Base-by-base conservation (phyloP, 30 jellyfish, hydroid and myxozoan species). In the Mastigias papua region DNA sequence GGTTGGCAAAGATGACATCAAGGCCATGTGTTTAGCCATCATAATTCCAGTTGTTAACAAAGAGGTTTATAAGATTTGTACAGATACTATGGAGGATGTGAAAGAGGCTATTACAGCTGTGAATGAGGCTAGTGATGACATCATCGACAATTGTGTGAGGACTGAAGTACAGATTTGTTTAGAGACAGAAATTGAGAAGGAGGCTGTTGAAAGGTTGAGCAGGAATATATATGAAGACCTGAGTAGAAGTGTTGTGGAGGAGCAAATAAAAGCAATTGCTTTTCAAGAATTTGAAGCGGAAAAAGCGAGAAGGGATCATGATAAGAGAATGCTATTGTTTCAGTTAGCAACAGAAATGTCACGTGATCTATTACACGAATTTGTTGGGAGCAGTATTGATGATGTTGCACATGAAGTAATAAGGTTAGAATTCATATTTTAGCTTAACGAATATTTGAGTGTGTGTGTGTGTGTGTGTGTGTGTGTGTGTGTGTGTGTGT, bases 271-370 rank as follows among this genome's bases (percentile, higher is more conserved):
- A 48, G 37, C 57, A 10, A 58, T 78, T 78, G 67, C 31, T 25
- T 29, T 42, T 0, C 67, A 34, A 22, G 79, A 54, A 50, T 63
- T 54, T 78, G 67, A 26, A 5, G 66, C 46, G 30, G 78, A 51
- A 58, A 58, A n/a, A 61, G 32, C 29, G 22, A 54, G 49, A 13
- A 42, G 60, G 27, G 76, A 57, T n/a, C 84, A 84, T 8, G 87
- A 58, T 1, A 71, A 61, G 61, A 61, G 86, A 22, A 84, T 84
- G 93, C 46, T 22, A 31, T 19, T 69, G 34, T 69, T 84, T 70
- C 86, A 84, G 8, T 61, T 60, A 28, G 75, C 93, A 31, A 69
- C 92, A 50, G 86, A 83, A 58, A 49, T 58, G 34, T 48, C 92
- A 28, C 78, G 78, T 23, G 51, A 34, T 20, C 11, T 83, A 5